Conservation (phyloP, 1,140 invertebrate genomes). For the Plectus sambesii region DNA sequence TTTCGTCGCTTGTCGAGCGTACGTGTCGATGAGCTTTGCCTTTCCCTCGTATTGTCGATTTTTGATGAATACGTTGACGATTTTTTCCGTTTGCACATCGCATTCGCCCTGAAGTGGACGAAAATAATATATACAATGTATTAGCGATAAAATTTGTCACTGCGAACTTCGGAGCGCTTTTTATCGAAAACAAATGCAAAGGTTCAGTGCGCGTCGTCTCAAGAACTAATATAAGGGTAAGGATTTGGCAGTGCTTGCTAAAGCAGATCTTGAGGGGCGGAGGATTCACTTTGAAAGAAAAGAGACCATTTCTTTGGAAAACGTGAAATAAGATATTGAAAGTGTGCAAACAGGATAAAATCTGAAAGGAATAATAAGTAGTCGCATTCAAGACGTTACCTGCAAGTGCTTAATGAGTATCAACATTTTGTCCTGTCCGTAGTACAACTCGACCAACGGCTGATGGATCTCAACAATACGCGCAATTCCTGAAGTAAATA, state of each 20-base stretch:
- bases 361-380: no score
- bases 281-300: not conserved
- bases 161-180: conserved; percentile 54
- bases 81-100: conserved; percentile 58
- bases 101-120: conserved; percentile 84
- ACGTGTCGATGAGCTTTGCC: not conserved
- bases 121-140: no score
- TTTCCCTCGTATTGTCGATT: conserved; percentile 38
- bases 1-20: not conserved
- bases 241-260: no score
- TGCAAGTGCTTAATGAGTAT: conserved; percentile 38
- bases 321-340: not conserved
- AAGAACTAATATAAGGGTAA: no score
- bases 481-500: conserved; percentile 56
- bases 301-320: conserved; percentile 2
- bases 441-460: conserved; percentile 82
- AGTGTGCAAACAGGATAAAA: not conserved
- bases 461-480: conserved; percentile 77
- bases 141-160: no score
- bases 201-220: no score
- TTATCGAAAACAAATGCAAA: conserved; percentile 14
- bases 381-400: conserved; percentile 19
- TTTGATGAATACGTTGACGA: conserved; percentile 66
- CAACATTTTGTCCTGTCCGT: conserved; percentile 54
- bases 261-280: no score